These are phyloP conservation scores for Numida meleagris DNA, from an alignment of 2,113 vertebrate species.

Conservation along the genomic window DNA sequence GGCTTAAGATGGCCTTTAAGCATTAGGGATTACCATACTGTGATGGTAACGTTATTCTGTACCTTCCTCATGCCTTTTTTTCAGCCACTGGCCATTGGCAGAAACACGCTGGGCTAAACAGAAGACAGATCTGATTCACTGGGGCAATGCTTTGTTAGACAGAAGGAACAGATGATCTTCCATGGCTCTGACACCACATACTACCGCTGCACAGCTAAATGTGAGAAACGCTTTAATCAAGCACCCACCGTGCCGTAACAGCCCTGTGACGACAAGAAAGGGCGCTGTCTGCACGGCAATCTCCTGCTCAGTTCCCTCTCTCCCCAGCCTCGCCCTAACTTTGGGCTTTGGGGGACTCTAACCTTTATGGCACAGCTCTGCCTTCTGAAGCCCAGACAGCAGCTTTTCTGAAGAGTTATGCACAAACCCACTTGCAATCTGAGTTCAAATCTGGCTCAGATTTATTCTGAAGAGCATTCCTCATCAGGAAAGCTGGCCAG, in stretches of 20 bases:
- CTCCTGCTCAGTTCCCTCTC: background rate
- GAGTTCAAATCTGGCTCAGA: background rate
- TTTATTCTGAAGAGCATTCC: background rate
- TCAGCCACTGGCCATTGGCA: background rate
- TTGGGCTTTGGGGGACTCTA: background rate
- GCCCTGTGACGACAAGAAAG: background rate
- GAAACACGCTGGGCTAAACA: background rate
- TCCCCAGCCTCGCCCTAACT: background rate
- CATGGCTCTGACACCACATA: no score
- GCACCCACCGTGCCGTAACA: background rate
- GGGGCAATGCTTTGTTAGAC: no score
- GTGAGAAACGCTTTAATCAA: background rate
- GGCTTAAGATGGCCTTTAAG: background rate
- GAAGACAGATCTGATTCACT: no score
- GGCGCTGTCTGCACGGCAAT: background rate
- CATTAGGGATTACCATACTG: fast-evolving
- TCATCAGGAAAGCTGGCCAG: background rate
- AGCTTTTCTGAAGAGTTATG: background rate
- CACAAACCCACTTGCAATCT: background rate
- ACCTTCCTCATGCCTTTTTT: background rate
- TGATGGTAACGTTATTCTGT: background rate
- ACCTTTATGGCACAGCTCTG: background rate
- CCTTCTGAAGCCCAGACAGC: background rate
- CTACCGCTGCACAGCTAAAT: background rate
- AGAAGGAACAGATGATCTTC: background rate